phyloP scores from a whole-genome alignment of 2,888 invertebrate species.

The Epirrhoe alternata region DNA sequence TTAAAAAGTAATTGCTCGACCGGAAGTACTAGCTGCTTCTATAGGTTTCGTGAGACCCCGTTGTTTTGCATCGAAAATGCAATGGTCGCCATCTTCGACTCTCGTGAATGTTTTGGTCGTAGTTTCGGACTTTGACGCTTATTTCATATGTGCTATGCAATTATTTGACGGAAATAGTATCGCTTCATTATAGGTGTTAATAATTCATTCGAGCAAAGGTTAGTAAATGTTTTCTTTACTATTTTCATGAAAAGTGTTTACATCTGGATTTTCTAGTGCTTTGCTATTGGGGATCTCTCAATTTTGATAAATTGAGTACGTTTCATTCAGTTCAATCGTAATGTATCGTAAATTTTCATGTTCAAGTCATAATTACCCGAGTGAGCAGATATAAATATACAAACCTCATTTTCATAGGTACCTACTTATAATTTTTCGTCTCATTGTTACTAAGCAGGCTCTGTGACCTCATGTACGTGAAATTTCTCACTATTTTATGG shows the following conservation, averaged over 20 bases:
- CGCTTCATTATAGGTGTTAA: conserved; percentile 71
- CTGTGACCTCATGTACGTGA: conserved; percentile 43
- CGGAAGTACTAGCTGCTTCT: conserved; percentile 71
- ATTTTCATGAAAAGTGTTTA: conserved; percentile 88
- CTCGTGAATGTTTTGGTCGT: conserved; percentile 91
- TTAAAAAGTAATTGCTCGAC: conserved; percentile 48
- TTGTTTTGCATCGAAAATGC: conserved; percentile 92
- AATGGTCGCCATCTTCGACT: conserved; percentile 95
- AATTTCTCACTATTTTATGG: conserved; percentile 43
- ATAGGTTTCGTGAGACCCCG: conserved; percentile 83
- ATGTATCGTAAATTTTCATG: conserved; percentile 39
- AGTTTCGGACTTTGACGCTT: conserved; percentile 80
- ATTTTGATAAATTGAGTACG: conserved; percentile 66
- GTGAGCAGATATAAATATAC: conserved; percentile 64
- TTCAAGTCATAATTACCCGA: conserved; percentile 55
- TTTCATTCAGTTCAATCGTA: conserved; percentile 41
- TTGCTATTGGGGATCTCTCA: conserved; percentile 85
- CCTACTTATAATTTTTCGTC: conserved; percentile 55
- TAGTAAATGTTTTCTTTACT: conserved; percentile 64
- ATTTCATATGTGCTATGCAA: conserved; percentile 78
- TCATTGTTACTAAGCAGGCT: conserved; percentile 76
- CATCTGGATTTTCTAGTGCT: conserved; percentile 88
- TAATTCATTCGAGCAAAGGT: conserved; percentile 70
- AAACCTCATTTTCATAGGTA: conserved; percentile 79
- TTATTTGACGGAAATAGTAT: conserved; percentile 76